These are phyloP conservation scores for Crossocerus cetratus DNA, from an alignment of 2,888 invertebrate genomes.

Conservation along the genomic window DNA sequence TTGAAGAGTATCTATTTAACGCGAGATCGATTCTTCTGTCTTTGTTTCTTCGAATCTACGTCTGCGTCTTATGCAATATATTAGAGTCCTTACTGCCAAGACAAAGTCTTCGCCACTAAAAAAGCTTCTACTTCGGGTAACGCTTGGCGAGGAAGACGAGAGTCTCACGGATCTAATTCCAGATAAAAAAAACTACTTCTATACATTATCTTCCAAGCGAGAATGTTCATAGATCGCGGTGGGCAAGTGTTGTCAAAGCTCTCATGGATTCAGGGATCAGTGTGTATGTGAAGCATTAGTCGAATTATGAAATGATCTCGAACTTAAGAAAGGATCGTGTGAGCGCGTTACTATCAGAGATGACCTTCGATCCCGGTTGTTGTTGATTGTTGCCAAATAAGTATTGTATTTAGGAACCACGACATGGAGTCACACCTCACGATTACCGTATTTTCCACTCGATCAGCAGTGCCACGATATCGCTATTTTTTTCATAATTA, in stretches of 20 bases:
- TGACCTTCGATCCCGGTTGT: conserved; percentile 69
- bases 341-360: conserved; percentile 28
- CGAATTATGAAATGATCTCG: no score
- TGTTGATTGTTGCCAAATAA: conserved; percentile 77
- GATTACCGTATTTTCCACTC: conserved; percentile 70
- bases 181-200: not conserved
- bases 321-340: not conserved
- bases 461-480: conserved; percentile 65
- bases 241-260: no score
- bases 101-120: conserved; percentile 14
- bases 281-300: no score
- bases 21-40: not conserved
- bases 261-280: no score
- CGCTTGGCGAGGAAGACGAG: no score
- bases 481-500: conserved; percentile 70
- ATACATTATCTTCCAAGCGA: not conserved
- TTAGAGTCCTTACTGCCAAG: conserved; percentile 44
- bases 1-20: no score
- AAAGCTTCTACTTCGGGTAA: conserved; percentile 15
- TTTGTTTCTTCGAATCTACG: conserved; percentile 21
- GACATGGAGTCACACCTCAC: conserved; percentile 31
- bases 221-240: no score
- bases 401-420: conserved; percentile 55
- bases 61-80: conserved; percentile 19
- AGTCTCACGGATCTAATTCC: not conserved